Evolutionary conservation across 1,140 invertebrate species (phyloP), one percentile per base, ranked within the genome.

Genomic region (Bombus superbus): DNA sequence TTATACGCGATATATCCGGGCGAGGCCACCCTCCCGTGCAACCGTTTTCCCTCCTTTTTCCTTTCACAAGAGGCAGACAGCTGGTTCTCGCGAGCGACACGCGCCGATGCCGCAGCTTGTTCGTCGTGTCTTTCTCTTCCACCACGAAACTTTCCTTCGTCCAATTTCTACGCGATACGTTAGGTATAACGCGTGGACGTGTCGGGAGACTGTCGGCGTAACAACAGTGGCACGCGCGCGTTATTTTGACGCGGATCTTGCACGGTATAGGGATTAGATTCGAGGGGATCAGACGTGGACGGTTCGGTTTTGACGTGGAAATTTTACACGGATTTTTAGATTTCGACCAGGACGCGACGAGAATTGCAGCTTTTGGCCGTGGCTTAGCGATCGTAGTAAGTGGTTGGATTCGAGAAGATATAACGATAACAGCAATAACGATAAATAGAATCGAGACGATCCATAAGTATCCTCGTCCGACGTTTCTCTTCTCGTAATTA

Each of bases 31-130:
- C 81, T 88, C 86, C 81, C 86, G n/a, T 57, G 89, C 83, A 79
- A 83, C 85, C 82, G 83, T 90, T 91, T 91, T 91, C 89, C 87
- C 77, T 90, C 86, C 89, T 85, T 85, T 87, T 86, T 76, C 87
- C 88, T 88, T 90, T 79, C 80, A 84, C 89, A 81, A 85, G 38
- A 64, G 88, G 86, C 35, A 59, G 78, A 69, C 90, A 90, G 90
- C 90, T 90, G 89, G 80, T 75, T 18, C 74, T 82, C 22, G 47
- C 47, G 1, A 53, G 72, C 81, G 90, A 91, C 90, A 91, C 90
- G 90, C 89, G 90, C 87, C 90, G 76, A 86, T 76, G 86, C 85
- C 79, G 79, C 87, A 86, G 87, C 88, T 89, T 53, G 47, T 22
- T 86, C 47, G 18, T 53, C 47, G 47, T 53, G 18, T 53, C 47